Evolutionary conservation across 2,113 vertebrate species (phyloP).

Genomic region (Pitta sordida): DNA sequence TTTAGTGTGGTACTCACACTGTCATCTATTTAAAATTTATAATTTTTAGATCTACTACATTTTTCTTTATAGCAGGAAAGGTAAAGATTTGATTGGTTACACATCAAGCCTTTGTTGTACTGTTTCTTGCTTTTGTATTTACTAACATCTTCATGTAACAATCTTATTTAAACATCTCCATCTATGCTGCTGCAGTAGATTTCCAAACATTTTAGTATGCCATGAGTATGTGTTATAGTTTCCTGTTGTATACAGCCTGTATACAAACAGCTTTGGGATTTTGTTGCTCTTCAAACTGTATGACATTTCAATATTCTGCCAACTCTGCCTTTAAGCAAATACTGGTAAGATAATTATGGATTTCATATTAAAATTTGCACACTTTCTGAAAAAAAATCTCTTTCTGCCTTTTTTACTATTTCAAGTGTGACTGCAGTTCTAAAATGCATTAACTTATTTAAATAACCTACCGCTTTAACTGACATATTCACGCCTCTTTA

Average conservation of each 20-base stretch:
- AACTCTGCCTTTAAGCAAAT: slow-evolving; percentile 20
- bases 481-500: neutral
- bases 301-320: slow-evolving; percentile 7
- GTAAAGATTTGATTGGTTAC: neutral
- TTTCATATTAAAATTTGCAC: neutral
- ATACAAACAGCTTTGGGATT: neutral
- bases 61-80: neutral
- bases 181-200: neutral
- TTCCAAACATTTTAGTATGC: neutral
- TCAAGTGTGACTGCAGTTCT: neutral
- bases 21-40: neutral
- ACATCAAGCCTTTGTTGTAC: neutral
- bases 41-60: neutral
- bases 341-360: neutral
- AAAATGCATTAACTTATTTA: neutral
- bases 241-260: neutral
- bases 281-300: neutral
- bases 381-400: neutral
- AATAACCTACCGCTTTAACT: neutral
- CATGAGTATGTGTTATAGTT: neutral
- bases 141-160: neutral
- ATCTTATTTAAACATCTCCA: neutral
- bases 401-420: neutral
- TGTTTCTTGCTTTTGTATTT: neutral
- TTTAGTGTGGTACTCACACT: neutral